phyloP scores from a whole-genome alignment of 2,113 vertebrate genomes.

The Rynchops niger region DNA sequence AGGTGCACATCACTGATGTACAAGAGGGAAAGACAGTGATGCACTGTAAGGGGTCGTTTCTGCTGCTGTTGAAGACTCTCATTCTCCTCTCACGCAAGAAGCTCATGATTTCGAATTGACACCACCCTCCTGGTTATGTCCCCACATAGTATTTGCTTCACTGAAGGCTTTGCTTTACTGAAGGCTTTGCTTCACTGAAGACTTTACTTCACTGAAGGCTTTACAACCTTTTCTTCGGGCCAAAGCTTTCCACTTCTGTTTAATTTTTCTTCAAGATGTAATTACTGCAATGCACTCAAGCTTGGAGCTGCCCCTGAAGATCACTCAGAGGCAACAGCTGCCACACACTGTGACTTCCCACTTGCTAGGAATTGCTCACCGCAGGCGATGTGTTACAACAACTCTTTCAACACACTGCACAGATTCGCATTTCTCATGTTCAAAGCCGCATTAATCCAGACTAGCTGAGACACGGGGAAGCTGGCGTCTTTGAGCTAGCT shows the following conservation, averaged over 20 bases:
- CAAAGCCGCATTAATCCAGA: not conserved
- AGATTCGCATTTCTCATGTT: not conserved
- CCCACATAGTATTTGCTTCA: not conserved
- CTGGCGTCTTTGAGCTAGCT: not conserved
- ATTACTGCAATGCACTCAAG: not conserved
- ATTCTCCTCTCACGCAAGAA: not conserved
- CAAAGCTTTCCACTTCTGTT: not conserved
- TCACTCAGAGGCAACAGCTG: constrained; percentile 2
- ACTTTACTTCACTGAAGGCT: not conserved
- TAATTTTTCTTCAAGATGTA: not conserved
- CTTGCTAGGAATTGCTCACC: constrained; percentile 27
- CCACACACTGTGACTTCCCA: constrained; percentile 20
- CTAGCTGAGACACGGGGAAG: not conserved
- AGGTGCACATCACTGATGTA: not conserved
- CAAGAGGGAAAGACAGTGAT: not conserved
- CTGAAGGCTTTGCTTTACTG: not conserved
- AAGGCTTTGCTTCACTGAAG: not conserved
- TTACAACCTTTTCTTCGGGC: not conserved
- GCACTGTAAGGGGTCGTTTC: not conserved
- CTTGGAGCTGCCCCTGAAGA: not conserved
- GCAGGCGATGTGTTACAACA: constrained; percentile 2
- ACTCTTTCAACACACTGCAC: not conserved
- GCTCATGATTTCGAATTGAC: not conserved
- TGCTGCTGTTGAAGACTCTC: not conserved
- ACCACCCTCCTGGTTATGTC: not conserved